These are phyloP conservation scores for Metellina segmentata DNA, from an alignment of 2,888 invertebrate species.

Conservation along the genomic window DNA sequence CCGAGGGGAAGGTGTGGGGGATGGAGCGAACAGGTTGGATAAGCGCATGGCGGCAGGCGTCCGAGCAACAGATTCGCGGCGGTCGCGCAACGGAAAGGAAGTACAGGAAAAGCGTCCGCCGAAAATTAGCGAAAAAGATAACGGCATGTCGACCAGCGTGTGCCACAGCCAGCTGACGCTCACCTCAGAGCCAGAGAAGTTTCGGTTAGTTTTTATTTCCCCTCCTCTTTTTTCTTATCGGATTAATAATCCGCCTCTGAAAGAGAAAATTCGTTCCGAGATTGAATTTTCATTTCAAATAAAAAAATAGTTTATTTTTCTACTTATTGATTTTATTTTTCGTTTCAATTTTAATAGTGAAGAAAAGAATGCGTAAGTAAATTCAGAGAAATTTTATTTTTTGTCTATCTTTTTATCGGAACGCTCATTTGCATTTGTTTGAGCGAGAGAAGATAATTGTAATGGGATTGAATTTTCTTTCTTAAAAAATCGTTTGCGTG, in stretches of 20 bases:
- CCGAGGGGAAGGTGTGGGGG: conserved; percentile 12
- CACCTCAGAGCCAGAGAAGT: conserved; percentile 71
- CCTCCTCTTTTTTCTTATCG: neutral
- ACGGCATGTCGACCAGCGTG: conserved; percentile 65
- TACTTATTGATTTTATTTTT: no score
- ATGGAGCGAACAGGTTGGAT: conserved; percentile 42
- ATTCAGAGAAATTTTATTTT: no score
- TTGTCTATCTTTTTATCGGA: no score
- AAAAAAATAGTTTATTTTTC: no score
- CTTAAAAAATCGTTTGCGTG: no score
- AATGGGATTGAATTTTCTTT: no score
- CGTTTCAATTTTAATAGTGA: no score
- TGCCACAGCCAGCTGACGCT: conserved; percentile 73
- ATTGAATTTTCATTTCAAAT: no score
- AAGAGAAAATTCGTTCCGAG: neutral
- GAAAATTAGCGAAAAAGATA: neutral
- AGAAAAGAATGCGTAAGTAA: no score
- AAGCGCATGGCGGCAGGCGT: conserved; percentile 54
- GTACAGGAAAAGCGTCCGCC: conserved; percentile 34
- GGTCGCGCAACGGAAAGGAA: conserved; percentile 60
- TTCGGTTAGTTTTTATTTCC: conserved; percentile 55
- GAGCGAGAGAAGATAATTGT: no score
- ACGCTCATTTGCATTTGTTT: no score
- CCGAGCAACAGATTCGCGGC: conserved; percentile 33
- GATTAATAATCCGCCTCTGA: neutral